Evolutionary conservation across 2,888 invertebrate genomes (phyloP).

Genomic region (Nemapogon koenigi): DNA sequence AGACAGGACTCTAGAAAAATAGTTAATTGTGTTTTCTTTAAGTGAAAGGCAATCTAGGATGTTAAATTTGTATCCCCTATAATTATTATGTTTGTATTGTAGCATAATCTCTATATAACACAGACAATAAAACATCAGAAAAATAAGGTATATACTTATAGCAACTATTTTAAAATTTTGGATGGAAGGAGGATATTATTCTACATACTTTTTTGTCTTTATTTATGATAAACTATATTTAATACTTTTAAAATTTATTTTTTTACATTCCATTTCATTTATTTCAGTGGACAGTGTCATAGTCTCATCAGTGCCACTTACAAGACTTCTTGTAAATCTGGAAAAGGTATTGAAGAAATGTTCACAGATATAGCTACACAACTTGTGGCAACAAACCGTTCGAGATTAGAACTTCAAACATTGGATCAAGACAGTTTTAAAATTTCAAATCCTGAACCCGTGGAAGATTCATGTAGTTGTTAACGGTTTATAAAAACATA

Average conservation of each 20-base stretch:
- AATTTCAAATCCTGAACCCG: constrained; percentile 69
- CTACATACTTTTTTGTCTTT: not conserved
- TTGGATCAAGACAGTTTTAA: constrained; percentile 81
- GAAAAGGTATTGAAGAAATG: constrained; percentile 89
- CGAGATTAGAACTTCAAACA: constrained; percentile 81
- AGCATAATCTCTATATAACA: no score
- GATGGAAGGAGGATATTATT: not conserved
- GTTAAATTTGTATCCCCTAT: no score
- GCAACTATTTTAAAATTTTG: not conserved
- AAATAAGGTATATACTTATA: no score
- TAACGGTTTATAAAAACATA: no score
- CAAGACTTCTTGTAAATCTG: constrained; percentile 89
- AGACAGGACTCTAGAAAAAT: no score
- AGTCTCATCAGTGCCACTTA: constrained; percentile 87
- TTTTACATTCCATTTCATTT: not conserved
- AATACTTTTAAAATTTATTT: not conserved
- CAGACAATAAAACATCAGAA: no score
- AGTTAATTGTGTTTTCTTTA: no score
- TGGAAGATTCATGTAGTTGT: constrained; percentile 57
- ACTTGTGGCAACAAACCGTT: constrained; percentile 79
- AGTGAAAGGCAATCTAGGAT: no score
- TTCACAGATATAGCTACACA: constrained; percentile 87
- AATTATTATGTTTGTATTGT: no score
- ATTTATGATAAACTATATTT: not conserved
- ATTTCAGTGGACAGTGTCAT: constrained; percentile 86